Evolutionary conservation across 2,888 invertebrate species (phyloP).

Genomic region (Caenorhabditis virilis): DNA sequence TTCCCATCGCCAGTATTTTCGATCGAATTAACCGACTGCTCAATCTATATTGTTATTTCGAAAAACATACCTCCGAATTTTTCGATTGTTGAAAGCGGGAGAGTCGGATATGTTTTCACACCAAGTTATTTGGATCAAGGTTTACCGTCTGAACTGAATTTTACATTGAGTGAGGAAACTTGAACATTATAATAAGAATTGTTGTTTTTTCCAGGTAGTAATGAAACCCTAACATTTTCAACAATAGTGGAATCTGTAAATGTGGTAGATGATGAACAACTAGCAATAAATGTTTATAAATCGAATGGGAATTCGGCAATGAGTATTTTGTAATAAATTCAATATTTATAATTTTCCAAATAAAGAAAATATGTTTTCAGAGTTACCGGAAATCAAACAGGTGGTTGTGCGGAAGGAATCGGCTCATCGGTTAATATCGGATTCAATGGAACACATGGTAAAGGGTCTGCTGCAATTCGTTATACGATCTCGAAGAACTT

Average conservation of each 20-base stretch:
- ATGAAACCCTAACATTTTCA: slow-evolving; percentile 14
- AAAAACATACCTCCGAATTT: slow-evolving; percentile 23
- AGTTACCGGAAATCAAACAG: slow-evolving; percentile 34
- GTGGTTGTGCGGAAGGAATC: slow-evolving; percentile 23
- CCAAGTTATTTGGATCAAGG: slow-evolving; percentile 19
- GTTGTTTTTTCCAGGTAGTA: slow-evolving; percentile 15
- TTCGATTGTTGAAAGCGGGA: slow-evolving; percentile 6
- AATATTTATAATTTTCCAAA: background rate
- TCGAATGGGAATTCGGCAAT: slow-evolving; percentile 17
- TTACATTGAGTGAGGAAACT: slow-evolving; percentile 14
- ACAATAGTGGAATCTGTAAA: slow-evolving; percentile 30
- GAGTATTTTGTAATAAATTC: slow-evolving; percentile 19
- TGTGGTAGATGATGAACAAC: slow-evolving; percentile 12
- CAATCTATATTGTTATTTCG: slow-evolving; percentile 21
- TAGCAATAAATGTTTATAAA: slow-evolving; percentile 25
- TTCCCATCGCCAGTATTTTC: slow-evolving; percentile 21
- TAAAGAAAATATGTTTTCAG: slow-evolving; percentile 4
- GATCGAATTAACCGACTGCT: slow-evolving; percentile 20
- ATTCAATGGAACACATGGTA: slow-evolving; percentile 9
- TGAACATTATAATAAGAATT: background rate
- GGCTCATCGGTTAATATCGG: slow-evolving; percentile 21
- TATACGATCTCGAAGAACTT: slow-evolving; percentile 21
- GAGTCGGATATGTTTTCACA: slow-evolving; percentile 29
- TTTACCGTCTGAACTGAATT: slow-evolving; percentile 11
- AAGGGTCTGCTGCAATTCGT: slow-evolving; percentile 24